These are phyloP conservation scores for Pterophyllum scalare DNA, from an alignment of 2,113 vertebrate genomes.

Conservation along the genomic window DNA sequence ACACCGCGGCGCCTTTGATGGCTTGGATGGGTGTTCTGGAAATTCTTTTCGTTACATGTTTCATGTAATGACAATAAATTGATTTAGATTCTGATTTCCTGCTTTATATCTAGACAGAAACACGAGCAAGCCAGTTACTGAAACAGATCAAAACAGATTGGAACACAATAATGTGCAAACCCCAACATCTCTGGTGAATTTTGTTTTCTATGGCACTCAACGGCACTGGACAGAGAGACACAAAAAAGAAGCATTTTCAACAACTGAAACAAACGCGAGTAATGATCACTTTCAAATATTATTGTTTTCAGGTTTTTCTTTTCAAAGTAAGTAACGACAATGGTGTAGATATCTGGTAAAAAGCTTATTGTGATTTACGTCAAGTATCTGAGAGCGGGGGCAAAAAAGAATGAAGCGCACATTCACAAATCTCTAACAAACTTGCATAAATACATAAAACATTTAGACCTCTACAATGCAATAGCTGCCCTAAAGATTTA, in stretches of 20 bases:
- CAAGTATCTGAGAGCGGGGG: too few relatives aligned
- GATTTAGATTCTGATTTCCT: neutral
- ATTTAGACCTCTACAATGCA: neutral
- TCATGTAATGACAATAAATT: too few relatives aligned
- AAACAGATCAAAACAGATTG: neutral
- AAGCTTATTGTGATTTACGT: neutral
- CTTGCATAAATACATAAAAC: neutral
- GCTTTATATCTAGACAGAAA: neutral
- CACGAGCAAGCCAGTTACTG: neutral
- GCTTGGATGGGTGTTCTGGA: too few relatives aligned
- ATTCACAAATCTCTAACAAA: too few relatives aligned
- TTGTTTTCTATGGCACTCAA: neutral
- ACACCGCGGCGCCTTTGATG: too few relatives aligned
- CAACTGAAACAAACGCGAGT: neutral
- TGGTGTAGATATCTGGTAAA: accelerated
- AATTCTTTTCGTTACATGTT: too few relatives aligned
- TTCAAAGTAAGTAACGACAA: neutral
- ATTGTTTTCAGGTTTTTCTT: neutral
- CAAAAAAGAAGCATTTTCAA: neutral
- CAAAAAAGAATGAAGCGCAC: too few relatives aligned
- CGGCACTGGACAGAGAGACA: neutral
- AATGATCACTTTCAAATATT: accelerated
- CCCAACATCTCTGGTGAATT: neutral
- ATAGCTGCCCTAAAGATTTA: neutral
- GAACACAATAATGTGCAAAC: neutral